Conservation (phyloP, 1,140 invertebrate genomes). For the Monochamus saltuarius region DNA sequence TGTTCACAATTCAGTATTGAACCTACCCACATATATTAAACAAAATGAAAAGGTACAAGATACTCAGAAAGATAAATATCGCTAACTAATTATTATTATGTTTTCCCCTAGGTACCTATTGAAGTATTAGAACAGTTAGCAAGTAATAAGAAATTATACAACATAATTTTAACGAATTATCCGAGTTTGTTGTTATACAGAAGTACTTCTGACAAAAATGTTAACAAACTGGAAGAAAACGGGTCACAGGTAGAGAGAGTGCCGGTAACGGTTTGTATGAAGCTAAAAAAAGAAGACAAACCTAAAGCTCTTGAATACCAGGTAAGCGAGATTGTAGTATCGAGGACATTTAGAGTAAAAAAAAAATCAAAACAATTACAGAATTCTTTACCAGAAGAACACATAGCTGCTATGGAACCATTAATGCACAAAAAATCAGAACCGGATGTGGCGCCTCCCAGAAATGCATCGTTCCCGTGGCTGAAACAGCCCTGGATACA, state of each 20-base stretch:
- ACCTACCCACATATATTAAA: conserved; percentile 72
- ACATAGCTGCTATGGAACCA: conserved; percentile 30
- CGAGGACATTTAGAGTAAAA: too few relatives aligned
- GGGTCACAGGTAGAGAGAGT: conserved; percentile 50
- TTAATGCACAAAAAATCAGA: conserved; percentile 26
- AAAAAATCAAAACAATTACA: too few relatives aligned
- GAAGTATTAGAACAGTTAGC: conserved; percentile 66
- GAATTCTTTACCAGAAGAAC: conserved; percentile 37
- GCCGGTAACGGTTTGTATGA: conserved; percentile 63
- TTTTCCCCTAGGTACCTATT: conserved; percentile 63
- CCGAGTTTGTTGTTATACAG: conserved; percentile 65
- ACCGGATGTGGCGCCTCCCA: conserved; percentile 2
- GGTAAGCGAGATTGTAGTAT: conserved; percentile 23
- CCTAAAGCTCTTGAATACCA: conserved; percentile 32
- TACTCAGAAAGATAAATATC: background rate
- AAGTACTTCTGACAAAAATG: conserved; percentile 64
- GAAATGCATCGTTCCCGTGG: conserved; percentile 52
- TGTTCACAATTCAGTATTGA: conserved; percentile 63
- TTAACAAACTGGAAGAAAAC: conserved; percentile 54
- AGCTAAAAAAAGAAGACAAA: conserved; percentile 53
- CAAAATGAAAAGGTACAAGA: conserved; percentile 65
- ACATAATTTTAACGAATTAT: conserved; percentile 71
- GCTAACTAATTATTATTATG: background rate
- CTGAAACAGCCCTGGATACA: conserved; percentile 56
- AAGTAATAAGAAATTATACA: conserved; percentile 66